Percentiles rank a stretch among this genome's conserved stretches.
phyloP scores from a whole-genome alignment of 2,888 invertebrate species.

The Synanthedon andrenaeformis region DNA sequence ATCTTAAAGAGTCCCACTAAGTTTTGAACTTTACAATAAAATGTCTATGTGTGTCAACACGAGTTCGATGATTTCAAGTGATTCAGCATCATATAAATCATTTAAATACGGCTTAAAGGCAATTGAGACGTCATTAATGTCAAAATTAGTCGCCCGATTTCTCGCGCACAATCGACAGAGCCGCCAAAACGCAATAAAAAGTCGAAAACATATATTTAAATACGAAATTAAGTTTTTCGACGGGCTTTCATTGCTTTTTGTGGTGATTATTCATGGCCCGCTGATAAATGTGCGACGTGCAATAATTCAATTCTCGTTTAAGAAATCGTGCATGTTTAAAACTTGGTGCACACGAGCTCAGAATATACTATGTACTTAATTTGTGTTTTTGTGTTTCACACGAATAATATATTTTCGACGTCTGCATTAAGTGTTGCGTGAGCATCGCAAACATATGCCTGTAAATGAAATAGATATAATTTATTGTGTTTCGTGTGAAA shows the following conservation, averaged over 20 bases:
- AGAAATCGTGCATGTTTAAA: constrained; percentile 43
- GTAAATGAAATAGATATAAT: not conserved
- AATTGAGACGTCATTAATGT: constrained; percentile 10
- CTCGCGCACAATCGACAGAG: constrained; percentile 2
- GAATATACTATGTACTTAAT: not conserved
- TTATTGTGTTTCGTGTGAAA: not conserved
- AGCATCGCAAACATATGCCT: not conserved
- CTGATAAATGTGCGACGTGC: constrained; percentile 61
- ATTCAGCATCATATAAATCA: not conserved
- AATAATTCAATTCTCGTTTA: constrained; percentile 63
- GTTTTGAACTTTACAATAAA: not conserved
- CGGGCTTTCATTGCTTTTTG: constrained; percentile 52
- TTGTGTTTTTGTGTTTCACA: no score
- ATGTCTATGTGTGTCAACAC: not conserved
- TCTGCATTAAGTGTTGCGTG: no score
- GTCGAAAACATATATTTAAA: constrained; percentile 57
- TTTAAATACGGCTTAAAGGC: not conserved
- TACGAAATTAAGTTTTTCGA: constrained; percentile 63
- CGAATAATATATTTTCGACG: no score
- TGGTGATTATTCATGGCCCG: constrained; percentile 55
- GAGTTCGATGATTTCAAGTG: no score
- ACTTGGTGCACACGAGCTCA: constrained; percentile 26
- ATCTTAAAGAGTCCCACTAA: no score
- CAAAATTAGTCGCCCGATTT: constrained; percentile 13
- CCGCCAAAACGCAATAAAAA: constrained; percentile 17